Evolutionary conservation across 2,113 vertebrate species (phyloP).

Genomic region (Symphodus melops): DNA sequence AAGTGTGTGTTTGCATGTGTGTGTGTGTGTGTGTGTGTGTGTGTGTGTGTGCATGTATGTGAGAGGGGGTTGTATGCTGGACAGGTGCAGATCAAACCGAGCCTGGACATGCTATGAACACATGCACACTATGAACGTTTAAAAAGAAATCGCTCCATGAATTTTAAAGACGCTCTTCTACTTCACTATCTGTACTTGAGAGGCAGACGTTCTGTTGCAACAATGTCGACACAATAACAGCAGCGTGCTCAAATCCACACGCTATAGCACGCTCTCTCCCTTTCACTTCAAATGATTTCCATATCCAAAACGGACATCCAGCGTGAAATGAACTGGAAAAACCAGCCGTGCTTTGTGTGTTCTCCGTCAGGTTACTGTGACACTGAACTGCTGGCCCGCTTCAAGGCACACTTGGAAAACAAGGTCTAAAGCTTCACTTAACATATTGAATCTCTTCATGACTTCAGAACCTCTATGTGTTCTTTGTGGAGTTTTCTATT

Average conservation of each 20-base stretch:
- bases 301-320: not conserved
- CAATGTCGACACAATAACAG: not conserved
- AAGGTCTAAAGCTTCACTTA: too few species aligned
- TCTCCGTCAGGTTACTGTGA: slow-evolving; percentile 17
- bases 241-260: not conserved
- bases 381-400: slow-evolving; percentile 11
- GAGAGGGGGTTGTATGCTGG: slow-evolving; percentile 9
- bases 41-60: slow-evolving; percentile 3
- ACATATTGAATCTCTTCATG: too few species aligned
- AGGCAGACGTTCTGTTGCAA: not conserved
- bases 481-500: too few species aligned
- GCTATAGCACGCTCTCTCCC: not conserved
- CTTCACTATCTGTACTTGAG: too few species aligned
- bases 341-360: not conserved
- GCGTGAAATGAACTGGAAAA: slow-evolving; percentile 2
- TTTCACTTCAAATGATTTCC: not conserved
- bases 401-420: not conserved
- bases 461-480: too few species aligned
- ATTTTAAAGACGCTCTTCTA: too few species aligned
- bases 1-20: not conserved
- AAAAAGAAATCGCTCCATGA: too few species aligned
- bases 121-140: too few species aligned
- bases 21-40: not conserved
- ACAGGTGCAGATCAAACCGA: slow-evolving; percentile 67
- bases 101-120: slow-evolving; percentile 30